Evolutionary conservation across 2,888 invertebrate species (phyloP), one percentile per base, ranked within the genome.

Genomic region (Pseudococcus jackbeardsleyi): DNA sequence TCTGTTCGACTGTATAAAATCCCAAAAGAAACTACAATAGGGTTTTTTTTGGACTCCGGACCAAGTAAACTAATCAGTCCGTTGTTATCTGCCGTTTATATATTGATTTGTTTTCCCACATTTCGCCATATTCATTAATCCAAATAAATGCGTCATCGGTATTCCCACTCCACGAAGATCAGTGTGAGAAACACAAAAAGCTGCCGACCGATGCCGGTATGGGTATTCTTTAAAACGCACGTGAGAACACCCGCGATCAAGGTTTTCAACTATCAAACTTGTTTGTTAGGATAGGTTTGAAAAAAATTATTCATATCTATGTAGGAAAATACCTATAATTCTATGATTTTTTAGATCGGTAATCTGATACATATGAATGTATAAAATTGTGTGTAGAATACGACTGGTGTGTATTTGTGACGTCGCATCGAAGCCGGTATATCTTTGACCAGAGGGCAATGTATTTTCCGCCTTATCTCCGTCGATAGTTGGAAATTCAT

Each of bases 201-300:
- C 42, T 42, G 42, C 42, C 9, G 7, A 19, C 22, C 11, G 5
- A 59, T 9, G 12, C 64, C 64, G 64, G 64, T 64, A 19, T 64
- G 6, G n/a, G 64, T 64, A 22, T 2, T 6, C 22, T 7, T 59
- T 8, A 7, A 12, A 64, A 64, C 64, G 12, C 64, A 64, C 64
- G 64, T 64, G 64, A 9, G 64, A 64, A 64, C 64, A 64, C 64
- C 22, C 64, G 64, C 64, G 19, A 64, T 64, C 64, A 64, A 64
- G 64, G 64, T 64, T 64, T 64, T 64, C 64, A 22, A 64, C 64
- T 64, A 64, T 64, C 64, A 4, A 64, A 64, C 22, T 64, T 64
- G 64, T 64, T 64, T 64, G 22, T 64, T 64, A 15, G 64, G 64
- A 64, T 64, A 8, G 64, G 22, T 64, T 64, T 64, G 64, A 64